Evolutionary conservation across 92 coral and sea anemone genomes (phyloP).

Genomic region (Galaxea fascicularis): DNA sequence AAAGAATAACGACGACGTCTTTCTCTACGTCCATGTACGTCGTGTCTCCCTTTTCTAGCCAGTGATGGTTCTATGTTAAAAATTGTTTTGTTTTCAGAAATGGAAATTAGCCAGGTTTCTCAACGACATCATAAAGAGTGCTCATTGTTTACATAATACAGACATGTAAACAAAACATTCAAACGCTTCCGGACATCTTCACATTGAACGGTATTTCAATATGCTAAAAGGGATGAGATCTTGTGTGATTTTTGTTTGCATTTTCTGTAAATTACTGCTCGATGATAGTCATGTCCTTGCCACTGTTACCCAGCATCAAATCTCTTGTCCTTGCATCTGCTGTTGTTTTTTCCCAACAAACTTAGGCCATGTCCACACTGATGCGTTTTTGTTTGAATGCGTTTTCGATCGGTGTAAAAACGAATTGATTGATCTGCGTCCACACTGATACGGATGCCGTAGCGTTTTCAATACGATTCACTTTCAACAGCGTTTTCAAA

Average conservation of each 20-base stretch:
- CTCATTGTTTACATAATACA: conserved; percentile 24
- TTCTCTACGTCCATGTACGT: neutral
- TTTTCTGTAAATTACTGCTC: conserved; percentile 21
- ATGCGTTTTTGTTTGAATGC: no score
- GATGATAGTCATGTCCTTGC: neutral
- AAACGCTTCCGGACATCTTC: neutral
- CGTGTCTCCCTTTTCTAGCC: neutral
- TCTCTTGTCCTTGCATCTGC: no score
- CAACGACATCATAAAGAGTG: neutral
- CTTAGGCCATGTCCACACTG: no score
- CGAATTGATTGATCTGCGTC: no score
- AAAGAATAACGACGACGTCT: neutral
- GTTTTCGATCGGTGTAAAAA: no score
- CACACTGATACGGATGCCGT: no score
- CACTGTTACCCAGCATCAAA: neutral
- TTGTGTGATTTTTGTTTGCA: conserved; percentile 4
- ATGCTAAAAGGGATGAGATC: conserved; percentile 10
- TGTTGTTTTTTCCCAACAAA: no score
- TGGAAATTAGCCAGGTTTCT: neutral
- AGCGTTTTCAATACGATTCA: no score
- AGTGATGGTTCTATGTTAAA: neutral
- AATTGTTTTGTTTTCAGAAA: neutral
- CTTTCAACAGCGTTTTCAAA: no score
- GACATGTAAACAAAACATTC: conserved; percentile 13
- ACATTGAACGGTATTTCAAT: neutral